Evolutionary conservation across 2,888 invertebrate species (phyloP).

Genomic region (Calameuta idolon): DNA sequence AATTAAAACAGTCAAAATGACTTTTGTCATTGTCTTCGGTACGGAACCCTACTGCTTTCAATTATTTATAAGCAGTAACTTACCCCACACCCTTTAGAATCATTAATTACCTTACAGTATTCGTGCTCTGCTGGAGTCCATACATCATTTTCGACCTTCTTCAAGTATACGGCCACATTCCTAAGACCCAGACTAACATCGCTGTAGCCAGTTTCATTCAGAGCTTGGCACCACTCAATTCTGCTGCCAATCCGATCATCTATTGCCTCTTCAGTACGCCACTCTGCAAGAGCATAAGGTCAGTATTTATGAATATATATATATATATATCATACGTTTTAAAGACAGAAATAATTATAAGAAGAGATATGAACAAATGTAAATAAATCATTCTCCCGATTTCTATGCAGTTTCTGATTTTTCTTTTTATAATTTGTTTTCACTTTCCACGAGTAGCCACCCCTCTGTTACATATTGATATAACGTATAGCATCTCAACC

Average conservation of each 20-base stretch:
- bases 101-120: slow-evolving; percentile 74
- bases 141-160: slow-evolving; percentile 93
- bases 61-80: slow-evolving; percentile 3
- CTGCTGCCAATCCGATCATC: slow-evolving; percentile 94
- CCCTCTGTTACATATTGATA: neutral
- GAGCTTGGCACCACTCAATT: slow-evolving; percentile 91
- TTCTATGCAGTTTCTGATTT: neutral
- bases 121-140: slow-evolving; percentile 95
- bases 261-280: slow-evolving; percentile 94
- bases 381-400: neutral
- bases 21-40: slow-evolving; percentile 95
- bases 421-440: neutral
- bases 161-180: slow-evolving; percentile 88
- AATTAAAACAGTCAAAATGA: slow-evolving; percentile 98
- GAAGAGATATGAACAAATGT: neutral
- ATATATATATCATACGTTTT: neutral
- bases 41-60: slow-evolving; percentile 60
- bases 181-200: slow-evolving; percentile 81
- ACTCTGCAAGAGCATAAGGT: slow-evolving; percentile 88
- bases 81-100: slow-evolving; percentile 5
- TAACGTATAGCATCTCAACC: neutral
- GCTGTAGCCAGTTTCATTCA: slow-evolving; percentile 92
- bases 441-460: neutral
- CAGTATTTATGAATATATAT: slow-evolving; percentile 48
- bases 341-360: neutral